Base-by-base conservation (phyloP, 2,888 invertebrate species). In the Drosophila subsilvestris region DNA sequence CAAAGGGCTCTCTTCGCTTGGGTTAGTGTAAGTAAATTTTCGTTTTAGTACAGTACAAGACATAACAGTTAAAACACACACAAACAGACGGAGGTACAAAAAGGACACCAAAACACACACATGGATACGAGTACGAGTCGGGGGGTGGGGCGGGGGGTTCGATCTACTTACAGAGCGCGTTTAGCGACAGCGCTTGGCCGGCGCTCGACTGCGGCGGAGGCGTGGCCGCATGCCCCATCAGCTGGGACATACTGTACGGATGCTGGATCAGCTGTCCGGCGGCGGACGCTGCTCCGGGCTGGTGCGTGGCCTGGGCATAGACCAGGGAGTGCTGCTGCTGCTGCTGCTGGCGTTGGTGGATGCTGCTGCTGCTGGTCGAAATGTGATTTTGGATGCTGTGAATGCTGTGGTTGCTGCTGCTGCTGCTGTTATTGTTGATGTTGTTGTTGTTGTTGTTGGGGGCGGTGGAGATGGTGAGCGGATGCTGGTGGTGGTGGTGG, bases 131-230 rank as follows among this genome's bases (percentile, higher is more conserved):
- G 29, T 27, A 12, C 6, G 8, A 20, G 18, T 29, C 9, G 22
- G 32, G 25, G 25, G 25, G 22, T 22, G 22, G 6, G 12, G 25
- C 25, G 42, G 32, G 9, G 3, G 12, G 3, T 47, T 48, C 29
- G 42, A 50, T 80, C 53, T 92, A 92, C 92, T 92, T 90, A 92
- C 92, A 92, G 76, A 92, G 71, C 69, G 93, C 93, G 93, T 93
- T 65, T 86, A 67, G 93, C 90, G 77, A 83, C 85, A 67, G 89
- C 83, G 79, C 86, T 69, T 83, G 80, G 75, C 70, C 78, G 85
- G 82, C 72, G 81, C 74, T 60, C 83, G 85, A 65, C 78, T 78
- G 82, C 69, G 75, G 80, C 42, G 71, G 77, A n/a, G 89, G 69
- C 51, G 88, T 63, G 79, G 88, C 63, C 65, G 82, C 73, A 63